Evolutionary conservation across 2,797 vertebrate genomes (phyloP).

Genomic region (Pyrocephalus nanus): DNA sequence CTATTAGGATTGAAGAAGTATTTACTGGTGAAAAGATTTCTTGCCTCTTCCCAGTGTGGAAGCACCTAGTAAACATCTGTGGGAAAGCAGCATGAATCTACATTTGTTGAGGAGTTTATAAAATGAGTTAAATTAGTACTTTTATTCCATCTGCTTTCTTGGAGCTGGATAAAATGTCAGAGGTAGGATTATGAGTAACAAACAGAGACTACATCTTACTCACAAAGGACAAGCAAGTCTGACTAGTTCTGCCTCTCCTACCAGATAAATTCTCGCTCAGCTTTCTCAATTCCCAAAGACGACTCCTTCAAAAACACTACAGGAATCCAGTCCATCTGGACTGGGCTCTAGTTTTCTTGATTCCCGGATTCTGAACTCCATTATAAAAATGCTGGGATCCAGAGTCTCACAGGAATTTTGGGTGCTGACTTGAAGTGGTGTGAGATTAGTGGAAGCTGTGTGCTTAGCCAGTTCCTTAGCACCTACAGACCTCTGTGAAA

Average conservation of each 20-base stretch:
- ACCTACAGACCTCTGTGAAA: neutral
- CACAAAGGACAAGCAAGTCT: constrained; percentile 30
- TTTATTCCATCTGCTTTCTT: neutral
- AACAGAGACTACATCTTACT: neutral
- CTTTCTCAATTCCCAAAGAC: constrained; percentile 37
- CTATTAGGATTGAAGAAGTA: neutral
- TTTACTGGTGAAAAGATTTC: neutral
- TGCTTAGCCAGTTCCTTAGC: neutral
- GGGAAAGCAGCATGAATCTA: neutral
- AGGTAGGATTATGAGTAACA: constrained; percentile 11
- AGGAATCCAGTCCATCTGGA: constrained; percentile 35
- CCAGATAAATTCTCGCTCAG: constrained; percentile 2
- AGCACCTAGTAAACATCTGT: neutral
- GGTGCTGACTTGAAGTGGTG: neutral
- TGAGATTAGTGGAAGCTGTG: neutral
- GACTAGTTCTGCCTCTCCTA: constrained; percentile 53
- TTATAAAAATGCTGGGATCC: neutral
- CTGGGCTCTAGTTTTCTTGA: neutral
- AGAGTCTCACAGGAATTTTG: neutral
- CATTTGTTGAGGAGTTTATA: neutral
- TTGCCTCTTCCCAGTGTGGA: neutral
- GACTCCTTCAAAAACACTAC: constrained; percentile 30
- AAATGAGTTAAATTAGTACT: neutral
- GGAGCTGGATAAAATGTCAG: constrained; percentile 13
- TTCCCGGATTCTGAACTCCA: neutral